Evolutionary conservation across 2,113 vertebrate genomes (phyloP), one percentile per base, ranked within the genome.

Genomic region (Coturnix japonica): DNA sequence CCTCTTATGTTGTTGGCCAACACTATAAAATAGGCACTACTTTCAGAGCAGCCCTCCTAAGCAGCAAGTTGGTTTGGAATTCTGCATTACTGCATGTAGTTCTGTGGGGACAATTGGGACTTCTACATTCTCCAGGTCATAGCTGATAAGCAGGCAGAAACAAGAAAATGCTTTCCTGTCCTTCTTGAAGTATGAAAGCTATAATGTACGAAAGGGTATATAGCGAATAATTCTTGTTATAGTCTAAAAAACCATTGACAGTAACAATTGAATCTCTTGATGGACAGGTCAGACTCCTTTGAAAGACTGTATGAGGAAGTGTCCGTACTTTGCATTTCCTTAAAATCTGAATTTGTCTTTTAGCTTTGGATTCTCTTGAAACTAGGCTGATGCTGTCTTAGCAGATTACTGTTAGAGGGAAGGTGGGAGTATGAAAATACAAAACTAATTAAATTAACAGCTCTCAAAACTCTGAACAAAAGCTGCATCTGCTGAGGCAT

Each of bases 371-470:
- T 85, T 87, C 31, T 85, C 94, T 76, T 82, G 91, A 91, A 82
- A n/a, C 60, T 71, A 12, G 85, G 44, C 33, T 53, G 84, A 60
- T 72, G 43, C 80, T 91, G 59, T 53, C 56, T 87, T 91, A 85
- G 75, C 85, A 85, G 70, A 81, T 77, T 91, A 65, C 77, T 94
- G 81, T 86, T 93, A 74, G 70, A 93, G 93, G 78, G 82, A 95
- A 91, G 91, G 95, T 95, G 91, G 95, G 92, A 92, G 85, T 96
- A 74, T 85, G 91, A 94, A 96, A 96, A 96, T 91, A 94, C 56
- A 93, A 74, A 92, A 92, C 92, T 93, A 96, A 96, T 96, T 95
- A 93, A 96, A 96, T 95, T 95, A 96, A 93, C 94, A 96, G 79
- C 79, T 69, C 85, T 92, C 94, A 94, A 93, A 96, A 96, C 91